Conservation (phyloP, 2,797 vertebrate genomes). For the Stomatorhinus walkeri region DNA sequence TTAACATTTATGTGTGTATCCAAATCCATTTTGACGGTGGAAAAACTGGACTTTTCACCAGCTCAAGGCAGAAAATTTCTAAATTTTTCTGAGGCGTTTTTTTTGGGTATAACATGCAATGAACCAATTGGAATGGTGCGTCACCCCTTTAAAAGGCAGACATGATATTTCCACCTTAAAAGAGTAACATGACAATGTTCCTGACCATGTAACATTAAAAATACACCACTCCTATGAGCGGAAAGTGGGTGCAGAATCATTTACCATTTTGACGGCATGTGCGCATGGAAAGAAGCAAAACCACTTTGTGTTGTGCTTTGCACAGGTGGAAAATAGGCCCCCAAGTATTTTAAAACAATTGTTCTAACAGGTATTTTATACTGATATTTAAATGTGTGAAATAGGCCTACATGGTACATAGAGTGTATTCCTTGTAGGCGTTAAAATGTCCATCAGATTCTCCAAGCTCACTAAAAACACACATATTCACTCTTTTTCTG, state of each 20-base stretch:
- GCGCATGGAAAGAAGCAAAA: neutral
- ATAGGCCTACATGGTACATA: neutral
- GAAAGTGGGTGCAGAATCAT: neutral
- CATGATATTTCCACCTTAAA: neutral
- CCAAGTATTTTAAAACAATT: neutral
- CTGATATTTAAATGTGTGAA: neutral
- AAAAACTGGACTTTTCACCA: neutral
- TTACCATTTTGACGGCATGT: neutral
- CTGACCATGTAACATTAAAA: neutral
- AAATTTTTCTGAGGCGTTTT: neutral
- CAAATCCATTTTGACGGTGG: neutral
- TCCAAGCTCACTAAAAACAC: neutral
- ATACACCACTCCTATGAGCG: neutral
- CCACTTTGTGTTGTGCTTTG: neutral
- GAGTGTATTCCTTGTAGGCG: neutral
- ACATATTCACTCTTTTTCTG: neutral
- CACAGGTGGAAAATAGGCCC: neutral
- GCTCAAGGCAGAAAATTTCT: neutral
- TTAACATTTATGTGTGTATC: neutral
- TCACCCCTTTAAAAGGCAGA: neutral
- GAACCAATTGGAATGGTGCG: neutral
- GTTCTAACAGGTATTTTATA: neutral
- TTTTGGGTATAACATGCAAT: neutral
- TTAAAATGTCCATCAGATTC: neutral
- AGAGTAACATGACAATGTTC: neutral